Conservation (phyloP, 2,113 vertebrate species). For the Serinus canaria region DNA sequence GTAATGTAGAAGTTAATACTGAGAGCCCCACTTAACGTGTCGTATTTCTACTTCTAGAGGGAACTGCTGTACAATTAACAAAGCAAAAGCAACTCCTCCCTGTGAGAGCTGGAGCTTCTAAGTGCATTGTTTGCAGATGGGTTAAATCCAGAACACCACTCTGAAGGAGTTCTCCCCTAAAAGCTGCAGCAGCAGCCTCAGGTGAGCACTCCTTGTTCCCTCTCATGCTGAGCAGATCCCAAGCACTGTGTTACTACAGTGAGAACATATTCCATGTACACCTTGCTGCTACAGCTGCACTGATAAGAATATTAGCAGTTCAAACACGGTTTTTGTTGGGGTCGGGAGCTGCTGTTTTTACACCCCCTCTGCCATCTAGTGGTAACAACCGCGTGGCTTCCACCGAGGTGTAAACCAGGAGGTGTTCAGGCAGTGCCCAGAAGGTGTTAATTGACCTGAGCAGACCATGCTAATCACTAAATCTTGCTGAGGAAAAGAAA, state of each 20-base stretch:
- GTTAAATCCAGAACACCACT: background rate
- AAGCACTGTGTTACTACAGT: rapidly evolving
- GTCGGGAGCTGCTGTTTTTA: background rate
- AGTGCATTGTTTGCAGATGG: background rate
- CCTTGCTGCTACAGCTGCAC: background rate
- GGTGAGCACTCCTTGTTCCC: rapidly evolving
- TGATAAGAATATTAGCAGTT: background rate
- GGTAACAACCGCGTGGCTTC: background rate
- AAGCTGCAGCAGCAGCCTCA: background rate
- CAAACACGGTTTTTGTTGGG: rapidly evolving
- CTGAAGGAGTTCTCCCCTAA: background rate
- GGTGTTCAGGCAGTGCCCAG: background rate
- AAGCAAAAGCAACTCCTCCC: background rate
- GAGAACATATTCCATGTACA: rapidly evolving
- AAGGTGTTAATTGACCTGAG: background rate
- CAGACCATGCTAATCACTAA: background rate
- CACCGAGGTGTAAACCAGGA: rapidly evolving
- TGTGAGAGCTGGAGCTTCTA: background rate
- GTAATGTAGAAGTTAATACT: background rate
- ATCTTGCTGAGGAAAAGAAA: background rate
- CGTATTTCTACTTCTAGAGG: background rate
- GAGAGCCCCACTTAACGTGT: background rate
- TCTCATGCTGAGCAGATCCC: background rate
- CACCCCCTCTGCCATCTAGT: conserved; percentile 66
- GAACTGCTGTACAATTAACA: background rate